Base-by-base conservation (phyloP, 92 coral and sea anemone species). In the Nematostella vectensis region DNA sequence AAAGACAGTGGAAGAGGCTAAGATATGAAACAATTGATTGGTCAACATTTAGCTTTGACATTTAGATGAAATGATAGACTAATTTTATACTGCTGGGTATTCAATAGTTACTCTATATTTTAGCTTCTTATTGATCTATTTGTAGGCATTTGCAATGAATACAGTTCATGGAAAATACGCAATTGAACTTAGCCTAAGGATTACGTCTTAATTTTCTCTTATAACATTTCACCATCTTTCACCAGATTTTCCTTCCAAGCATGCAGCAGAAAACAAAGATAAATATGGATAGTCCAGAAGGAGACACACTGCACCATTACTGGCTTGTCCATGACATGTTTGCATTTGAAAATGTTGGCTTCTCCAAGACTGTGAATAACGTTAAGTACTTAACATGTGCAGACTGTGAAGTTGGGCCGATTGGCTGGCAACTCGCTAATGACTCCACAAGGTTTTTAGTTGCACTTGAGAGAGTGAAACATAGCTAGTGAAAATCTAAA, bases 271-370 rank as follows among this genome's bases (percentile, higher is more conserved):
- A 75, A 67, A 63, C 75, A 47, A 61, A 80, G 39, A 55, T 80
- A 25, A 59, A 80, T 31, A 23, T 76, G 27, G 86, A 65, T 6
- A 70, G 69, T 26, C 86, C 79, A 2, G 94, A 71, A 48, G 83
- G 95, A 25, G 88, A 86, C 50, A 78, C 62, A 3, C 80, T 91
- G 21, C 59, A 58, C 27, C 74, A 66, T 53, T 70, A 74, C 27
- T 91, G 98, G 98, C 65, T 86, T 44, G 96, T 91, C 4, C 37
- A 60, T 28, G 95, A 82, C 39, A 91, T 91, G 98, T 87, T 76
- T 69, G 77, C 88, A 21, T 91, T 91, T 78, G 98, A 91, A 72
- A 91, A 91, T 68, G 98, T 91, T 42, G 98, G 98, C 11, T 91
- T 91, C 68, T 91, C 98, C 20, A 79, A 86, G 61, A 91, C 91